Conservation (phyloP, 1,140 invertebrate species). For the Dendrolimus kikuchii region DNA sequence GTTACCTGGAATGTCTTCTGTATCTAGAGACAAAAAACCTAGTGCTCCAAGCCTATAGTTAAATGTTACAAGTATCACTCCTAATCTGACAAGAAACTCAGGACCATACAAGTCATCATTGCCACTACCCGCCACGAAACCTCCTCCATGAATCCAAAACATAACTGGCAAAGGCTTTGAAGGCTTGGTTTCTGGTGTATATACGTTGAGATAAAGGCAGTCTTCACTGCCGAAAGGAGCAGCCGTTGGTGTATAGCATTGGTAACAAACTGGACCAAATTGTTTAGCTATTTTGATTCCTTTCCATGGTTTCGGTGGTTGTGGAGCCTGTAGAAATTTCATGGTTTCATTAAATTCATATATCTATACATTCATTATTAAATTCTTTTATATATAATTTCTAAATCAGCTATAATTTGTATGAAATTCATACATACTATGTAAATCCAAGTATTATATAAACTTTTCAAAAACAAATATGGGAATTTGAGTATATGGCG, state of each 20-base stretch:
- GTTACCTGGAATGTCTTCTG: slow-evolving; percentile 37
- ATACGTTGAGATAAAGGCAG: slow-evolving; percentile 46
- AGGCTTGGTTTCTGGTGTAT: slow-evolving; percentile 25
- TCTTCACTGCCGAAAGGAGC: slow-evolving; percentile 31
- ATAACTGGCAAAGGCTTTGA: slow-evolving; percentile 42
- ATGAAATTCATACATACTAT: too few species aligned
- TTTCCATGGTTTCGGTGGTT: slow-evolving; percentile 34
- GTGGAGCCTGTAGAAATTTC: slow-evolving; percentile 31
- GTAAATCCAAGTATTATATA: too few species aligned
- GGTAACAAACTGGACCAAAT: slow-evolving; percentile 27
- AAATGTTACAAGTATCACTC: slow-evolving; percentile 76
- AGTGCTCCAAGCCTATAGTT: slow-evolving; percentile 78
- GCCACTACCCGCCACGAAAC: slow-evolving; percentile 26
- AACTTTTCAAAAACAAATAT: too few species aligned
- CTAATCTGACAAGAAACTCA: slow-evolving; percentile 74
- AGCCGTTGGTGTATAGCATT: slow-evolving; percentile 17
- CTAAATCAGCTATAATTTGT: too few species aligned
- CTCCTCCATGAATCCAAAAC: slow-evolving; percentile 60
- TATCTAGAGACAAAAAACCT: slow-evolving; percentile 63
- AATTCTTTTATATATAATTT: too few species aligned
- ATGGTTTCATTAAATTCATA: too few species aligned
- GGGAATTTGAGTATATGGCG: too few species aligned
- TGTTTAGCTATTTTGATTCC: slow-evolving; percentile 32
- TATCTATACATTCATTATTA: too few species aligned
- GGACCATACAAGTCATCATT: slow-evolving; percentile 60